Percentiles rank a stretch among this genome's conserved stretches.
Evolutionary conservation across 2,113 vertebrate species (phyloP).

Genomic region (Stegostoma tigrinum): DNA sequence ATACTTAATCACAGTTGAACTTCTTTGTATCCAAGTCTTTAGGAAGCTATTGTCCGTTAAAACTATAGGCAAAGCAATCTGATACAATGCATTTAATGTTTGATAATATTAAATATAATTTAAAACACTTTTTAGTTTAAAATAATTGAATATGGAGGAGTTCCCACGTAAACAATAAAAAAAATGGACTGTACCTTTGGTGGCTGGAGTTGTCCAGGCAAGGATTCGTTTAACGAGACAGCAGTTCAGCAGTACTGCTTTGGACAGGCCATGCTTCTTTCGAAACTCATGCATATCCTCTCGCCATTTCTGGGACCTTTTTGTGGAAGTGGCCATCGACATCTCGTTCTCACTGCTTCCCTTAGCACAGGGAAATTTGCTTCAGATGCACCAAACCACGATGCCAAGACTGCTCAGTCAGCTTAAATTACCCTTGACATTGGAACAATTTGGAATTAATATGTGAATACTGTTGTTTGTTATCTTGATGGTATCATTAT

Average conservation of each 20-base stretch:
- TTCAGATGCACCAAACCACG: constrained; percentile 2
- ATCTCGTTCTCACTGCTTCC: constrained; percentile 49
- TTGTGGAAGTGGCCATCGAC: constrained; percentile 56
- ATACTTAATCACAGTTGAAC: neutral
- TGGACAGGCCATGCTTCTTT: constrained; percentile 62
- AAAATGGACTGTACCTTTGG: constrained; percentile 57
- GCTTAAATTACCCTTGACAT: neutral
- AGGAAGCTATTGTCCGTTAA: neutral
- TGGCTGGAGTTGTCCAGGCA: constrained; percentile 62
- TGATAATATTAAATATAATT: neutral
- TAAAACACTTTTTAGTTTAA: neutral
- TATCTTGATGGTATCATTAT: neutral
- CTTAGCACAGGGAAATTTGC: constrained; percentile 38
- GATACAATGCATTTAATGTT: neutral
- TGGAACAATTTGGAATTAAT: neutral
- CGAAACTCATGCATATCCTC: constrained; percentile 57
- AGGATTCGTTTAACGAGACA: constrained; percentile 66
- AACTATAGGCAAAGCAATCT: neutral
- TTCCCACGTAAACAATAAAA: neutral
- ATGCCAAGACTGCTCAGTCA: neutral
- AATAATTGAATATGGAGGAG: neutral
- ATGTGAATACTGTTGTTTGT: neutral
- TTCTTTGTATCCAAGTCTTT: neutral
- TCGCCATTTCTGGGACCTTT: constrained; percentile 55
- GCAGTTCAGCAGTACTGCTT: constrained; percentile 69